A percentile compares a stretch with the other conserved stretches of the same genome.
Conservation (phyloP, 2,113 vertebrate genomes). For the Ictalurus punctatus region DNA sequence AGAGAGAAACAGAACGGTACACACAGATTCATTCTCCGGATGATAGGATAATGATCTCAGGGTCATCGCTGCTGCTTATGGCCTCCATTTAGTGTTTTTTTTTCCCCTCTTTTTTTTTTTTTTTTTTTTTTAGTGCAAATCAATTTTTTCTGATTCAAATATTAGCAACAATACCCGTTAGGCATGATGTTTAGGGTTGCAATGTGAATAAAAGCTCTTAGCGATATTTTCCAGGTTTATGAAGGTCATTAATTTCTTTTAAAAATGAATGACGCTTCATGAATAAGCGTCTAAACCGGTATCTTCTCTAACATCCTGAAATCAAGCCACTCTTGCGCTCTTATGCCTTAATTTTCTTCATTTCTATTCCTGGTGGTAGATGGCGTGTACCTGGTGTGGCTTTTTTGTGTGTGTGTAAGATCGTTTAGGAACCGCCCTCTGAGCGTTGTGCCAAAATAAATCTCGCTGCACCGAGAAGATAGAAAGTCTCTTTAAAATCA, state of each 20-base stretch:
- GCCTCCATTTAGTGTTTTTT: background rate
- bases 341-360: background rate
- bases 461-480: background rate
- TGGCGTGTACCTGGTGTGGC: background rate
- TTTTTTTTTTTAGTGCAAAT: background rate
- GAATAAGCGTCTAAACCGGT: background rate
- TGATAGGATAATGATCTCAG: background rate
- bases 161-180: background rate
- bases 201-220: background rate
- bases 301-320: background rate
- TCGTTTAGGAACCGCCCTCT: background rate
- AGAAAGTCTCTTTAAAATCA: background rate
- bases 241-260: background rate
- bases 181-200: background rate
- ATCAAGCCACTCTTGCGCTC: background rate
- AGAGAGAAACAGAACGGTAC: slow-evolving; percentile 88
- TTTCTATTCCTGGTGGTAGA: background rate
- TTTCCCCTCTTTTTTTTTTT: too few relatives aligned
- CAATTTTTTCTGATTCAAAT: background rate
- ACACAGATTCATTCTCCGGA: background rate
- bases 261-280: background rate
- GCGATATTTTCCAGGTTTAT: background rate
- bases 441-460: background rate
- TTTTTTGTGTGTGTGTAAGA: background rate
- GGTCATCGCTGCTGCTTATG: background rate